Evolutionary conservation across 1,140 invertebrate genomes (phyloP).

Genomic region (Drosophila nigrodunni): DNA sequence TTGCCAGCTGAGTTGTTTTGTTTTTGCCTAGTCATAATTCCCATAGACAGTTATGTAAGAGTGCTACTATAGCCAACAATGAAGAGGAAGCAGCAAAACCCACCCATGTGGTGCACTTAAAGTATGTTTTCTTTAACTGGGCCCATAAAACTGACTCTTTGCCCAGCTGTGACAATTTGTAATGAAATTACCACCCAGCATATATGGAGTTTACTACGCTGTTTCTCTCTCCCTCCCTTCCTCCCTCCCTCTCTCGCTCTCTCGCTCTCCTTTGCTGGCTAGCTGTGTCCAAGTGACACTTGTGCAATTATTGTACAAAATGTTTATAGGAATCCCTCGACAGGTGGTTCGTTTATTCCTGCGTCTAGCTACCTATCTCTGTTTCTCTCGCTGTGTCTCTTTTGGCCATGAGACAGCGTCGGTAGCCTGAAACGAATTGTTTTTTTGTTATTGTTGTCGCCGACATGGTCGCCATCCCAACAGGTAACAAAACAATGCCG

Average conservation of each 20-base stretch:
- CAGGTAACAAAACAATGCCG: slow-evolving; percentile 60
- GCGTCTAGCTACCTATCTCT: not conserved
- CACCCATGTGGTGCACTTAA: slow-evolving; percentile 36
- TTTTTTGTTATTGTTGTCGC: slow-evolving; percentile 24
- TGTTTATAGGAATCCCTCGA: slow-evolving; percentile 50
- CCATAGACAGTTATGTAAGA: slow-evolving; percentile 31
- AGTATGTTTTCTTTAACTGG: slow-evolving; percentile 2
- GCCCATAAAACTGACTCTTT: slow-evolving; percentile 18
- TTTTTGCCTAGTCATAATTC: slow-evolving; percentile 38
- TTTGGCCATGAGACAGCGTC: slow-evolving; percentile 31
- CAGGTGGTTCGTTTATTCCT: slow-evolving; percentile 32
- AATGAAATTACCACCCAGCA: slow-evolving; percentile 42
- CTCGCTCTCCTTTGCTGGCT: not conserved
- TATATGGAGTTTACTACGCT: slow-evolving; percentile 5
- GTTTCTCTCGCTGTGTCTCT: not conserved
- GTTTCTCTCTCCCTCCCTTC: not conserved
- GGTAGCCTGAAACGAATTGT: slow-evolving; percentile 55
- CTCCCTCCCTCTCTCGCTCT: not conserved
- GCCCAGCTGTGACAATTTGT: slow-evolving; percentile 42
- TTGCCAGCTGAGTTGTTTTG: slow-evolving; percentile 6
- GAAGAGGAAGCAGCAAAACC: not conserved
- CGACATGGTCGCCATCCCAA: slow-evolving; percentile 43
- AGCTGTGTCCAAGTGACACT: slow-evolving; percentile 62
- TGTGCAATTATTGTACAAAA: slow-evolving; percentile 73
- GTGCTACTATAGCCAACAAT: slow-evolving; percentile 5